Evolutionary conservation across 2,797 vertebrate species (phyloP).

Genomic region (Chaetophractus vellerosus): DNA sequence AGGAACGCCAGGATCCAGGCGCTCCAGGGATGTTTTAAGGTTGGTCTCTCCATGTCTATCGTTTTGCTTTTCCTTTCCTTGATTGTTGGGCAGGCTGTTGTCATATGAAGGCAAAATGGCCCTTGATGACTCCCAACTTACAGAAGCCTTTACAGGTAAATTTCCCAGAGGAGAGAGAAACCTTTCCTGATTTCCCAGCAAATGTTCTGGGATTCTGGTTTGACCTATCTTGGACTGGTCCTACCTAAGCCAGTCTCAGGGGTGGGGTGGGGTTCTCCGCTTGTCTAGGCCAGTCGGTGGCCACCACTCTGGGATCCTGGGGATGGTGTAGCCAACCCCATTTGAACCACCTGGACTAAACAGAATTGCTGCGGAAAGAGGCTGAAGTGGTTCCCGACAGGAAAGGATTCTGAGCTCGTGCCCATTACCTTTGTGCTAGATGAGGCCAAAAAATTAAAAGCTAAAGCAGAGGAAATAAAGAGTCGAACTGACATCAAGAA

Average conservation of each 20-base stretch:
- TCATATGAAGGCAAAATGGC: not conserved
- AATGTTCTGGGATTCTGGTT: not conserved
- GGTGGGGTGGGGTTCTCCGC: not conserved
- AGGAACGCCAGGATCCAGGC: not conserved
- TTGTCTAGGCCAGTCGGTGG: not conserved
- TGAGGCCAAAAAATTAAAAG: not conserved
- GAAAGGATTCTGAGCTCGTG: not conserved
- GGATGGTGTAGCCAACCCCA: not conserved
- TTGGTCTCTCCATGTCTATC: not conserved
- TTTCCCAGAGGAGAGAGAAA: not conserved
- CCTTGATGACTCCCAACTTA: not conserved
- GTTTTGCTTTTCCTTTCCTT: not conserved
- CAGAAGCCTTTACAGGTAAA: not conserved
- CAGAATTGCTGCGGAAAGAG: not conserved
- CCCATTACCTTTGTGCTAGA: not conserved
- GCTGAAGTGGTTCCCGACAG: not conserved
- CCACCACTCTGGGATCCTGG: not conserved
- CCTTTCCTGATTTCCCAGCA: not conserved
- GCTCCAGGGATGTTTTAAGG: not conserved
- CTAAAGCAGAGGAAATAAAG: not conserved
- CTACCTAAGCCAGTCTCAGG: not conserved
- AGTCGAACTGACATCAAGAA: not conserved
- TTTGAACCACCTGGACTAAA: not conserved
- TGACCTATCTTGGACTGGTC: not conserved
- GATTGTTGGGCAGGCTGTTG: not conserved